Percentiles rank a stretch among this genome's conserved stretches.
Evolutionary conservation across 23 tunicate genomes (phyloP).

Genomic region (Halocynthia aurantium): DNA sequence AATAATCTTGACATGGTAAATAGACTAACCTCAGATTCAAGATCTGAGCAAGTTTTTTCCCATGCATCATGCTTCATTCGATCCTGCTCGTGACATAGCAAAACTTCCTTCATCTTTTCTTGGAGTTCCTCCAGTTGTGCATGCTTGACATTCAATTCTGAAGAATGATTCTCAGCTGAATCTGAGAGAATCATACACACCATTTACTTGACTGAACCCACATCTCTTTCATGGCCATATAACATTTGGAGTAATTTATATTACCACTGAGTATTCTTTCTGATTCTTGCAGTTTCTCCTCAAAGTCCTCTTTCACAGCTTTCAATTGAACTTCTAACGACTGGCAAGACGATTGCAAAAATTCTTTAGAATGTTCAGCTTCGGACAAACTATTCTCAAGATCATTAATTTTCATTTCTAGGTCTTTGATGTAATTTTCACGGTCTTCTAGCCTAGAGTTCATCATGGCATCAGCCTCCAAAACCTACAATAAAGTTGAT

Average conservation of each 20-base stretch:
- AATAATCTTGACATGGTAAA: neutral
- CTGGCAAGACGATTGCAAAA: neutral
- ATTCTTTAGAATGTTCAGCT: neutral
- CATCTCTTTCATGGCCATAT: neutral
- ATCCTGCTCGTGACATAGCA: neutral
- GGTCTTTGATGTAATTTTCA: slow-evolving; percentile 28
- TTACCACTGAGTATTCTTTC: neutral
- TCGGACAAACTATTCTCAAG: neutral
- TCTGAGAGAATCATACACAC: neutral
- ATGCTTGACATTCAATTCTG: slow-evolving; percentile 9
- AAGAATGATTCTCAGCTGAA: slow-evolving; percentile 8
- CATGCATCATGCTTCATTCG: slow-evolving; percentile 40
- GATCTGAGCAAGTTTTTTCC: slow-evolving; percentile 40
- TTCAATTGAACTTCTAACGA: slow-evolving; percentile 18
- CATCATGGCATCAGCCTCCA: slow-evolving; percentile 56
- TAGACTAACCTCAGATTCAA: slow-evolving; percentile 34
- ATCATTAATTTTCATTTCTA: neutral
- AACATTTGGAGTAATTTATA: neutral
- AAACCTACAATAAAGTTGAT: slow-evolving; percentile 19
- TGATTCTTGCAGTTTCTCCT: neutral
- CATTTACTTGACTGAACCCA: neutral
- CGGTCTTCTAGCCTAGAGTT: slow-evolving; percentile 42
- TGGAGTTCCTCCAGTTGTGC: slow-evolving; percentile 22
- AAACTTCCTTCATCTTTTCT: slow-evolving; percentile 1
- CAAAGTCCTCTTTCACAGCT: slow-evolving; percentile 13